Base-by-base conservation (phyloP, 2,113 vertebrate genomes). In the Desmodus rotundus region DNA sequence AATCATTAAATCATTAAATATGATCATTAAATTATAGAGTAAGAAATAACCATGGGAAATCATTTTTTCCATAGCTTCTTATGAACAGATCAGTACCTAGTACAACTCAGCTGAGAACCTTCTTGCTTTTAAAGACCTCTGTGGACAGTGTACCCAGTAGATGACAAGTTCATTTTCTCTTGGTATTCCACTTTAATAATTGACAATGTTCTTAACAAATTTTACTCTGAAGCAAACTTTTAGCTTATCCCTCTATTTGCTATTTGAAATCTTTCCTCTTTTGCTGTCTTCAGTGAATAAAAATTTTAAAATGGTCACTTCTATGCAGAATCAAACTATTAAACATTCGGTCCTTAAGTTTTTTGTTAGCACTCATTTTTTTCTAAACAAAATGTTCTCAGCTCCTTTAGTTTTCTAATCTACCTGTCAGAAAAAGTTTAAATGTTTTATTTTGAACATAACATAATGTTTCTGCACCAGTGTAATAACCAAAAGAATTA, bases 321-420 rank as follows among this genome's bases (percentile, higher is more conserved):
- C 43, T 92, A 20, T 41, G 24, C 20, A 76, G 47, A 95, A 93
- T 76, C 31, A 17, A 65, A 65, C 5, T 80, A 12, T 45, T 90
- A 82, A 89, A 74, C 33, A 41, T 36, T 50, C 7, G 47, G 41
- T 83, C n/a, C 11, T 82, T 91, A 67, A 54, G 4, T 90, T 50
- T 76, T 94, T 54, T 67, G 58, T 82, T 36, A 78, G 7, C 15
- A 15, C 78, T 74, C 24, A 33, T 70, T 92, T 96, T 92, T 96
- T 87, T 80, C 67, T 41, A 93, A 93, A 81, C 9, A 90, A 80
- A 61, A 81, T 89, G 2, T 56, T 61, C 41, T 77, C 67, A 47
- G 36, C 8, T 87, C 41, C 20, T 87, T 93, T 92, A 80, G 47
- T 47, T 96, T 87, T 83, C 76, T 87, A 41, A 90, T 65, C 38